These are phyloP conservation scores for Phenganax stokvisi DNA, from an alignment of 92 coral and sea anemone genomes.

Conservation along the genomic window DNA sequence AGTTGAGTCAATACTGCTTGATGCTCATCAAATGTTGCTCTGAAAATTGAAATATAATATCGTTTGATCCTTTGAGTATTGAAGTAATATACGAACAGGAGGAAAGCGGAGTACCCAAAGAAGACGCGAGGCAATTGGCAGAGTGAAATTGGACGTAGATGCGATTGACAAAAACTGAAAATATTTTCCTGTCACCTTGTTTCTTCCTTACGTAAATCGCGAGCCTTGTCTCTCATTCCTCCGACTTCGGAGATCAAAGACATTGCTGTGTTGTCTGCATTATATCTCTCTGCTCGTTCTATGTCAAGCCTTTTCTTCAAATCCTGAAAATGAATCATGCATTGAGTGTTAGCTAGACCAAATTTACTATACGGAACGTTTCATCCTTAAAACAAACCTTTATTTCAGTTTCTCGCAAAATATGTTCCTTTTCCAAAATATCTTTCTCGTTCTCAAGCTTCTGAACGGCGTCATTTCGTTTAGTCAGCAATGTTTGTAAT, in stretches of 20 bases:
- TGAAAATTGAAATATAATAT: background rate
- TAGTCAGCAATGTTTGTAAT: slow-evolving; percentile 56
- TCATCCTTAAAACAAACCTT: slow-evolving; percentile 50
- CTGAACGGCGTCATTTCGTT: slow-evolving; percentile 59
- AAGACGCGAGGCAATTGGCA: background rate
- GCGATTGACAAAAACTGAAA: background rate
- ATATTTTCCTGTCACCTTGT: slow-evolving; percentile 49
- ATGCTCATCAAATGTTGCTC: slow-evolving; percentile 84
- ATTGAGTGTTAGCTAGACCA: background rate
- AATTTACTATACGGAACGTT: background rate
- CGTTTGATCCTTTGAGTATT: too few species aligned
- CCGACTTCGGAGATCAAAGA: slow-evolving; percentile 82
- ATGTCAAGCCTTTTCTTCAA: slow-evolving; percentile 77
- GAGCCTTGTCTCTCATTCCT: slow-evolving; percentile 66
- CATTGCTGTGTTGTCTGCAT: slow-evolving; percentile 67
- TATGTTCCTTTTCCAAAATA: slow-evolving; percentile 81
- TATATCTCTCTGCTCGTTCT: slow-evolving; percentile 79
- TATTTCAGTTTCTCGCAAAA: slow-evolving; percentile 73
- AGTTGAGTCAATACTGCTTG: slow-evolving; percentile 84
- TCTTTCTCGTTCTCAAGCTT: slow-evolving; percentile 76
- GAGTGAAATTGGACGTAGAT: background rate
- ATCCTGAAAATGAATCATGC: slow-evolving; percentile 51
- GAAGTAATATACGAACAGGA: background rate
- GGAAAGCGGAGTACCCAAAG: background rate
- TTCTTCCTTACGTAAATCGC: slow-evolving; percentile 76